Evolutionary conservation across 1,140 invertebrate genomes (phyloP).

Genomic region (Pseudomyrmex dendroicus): DNA sequence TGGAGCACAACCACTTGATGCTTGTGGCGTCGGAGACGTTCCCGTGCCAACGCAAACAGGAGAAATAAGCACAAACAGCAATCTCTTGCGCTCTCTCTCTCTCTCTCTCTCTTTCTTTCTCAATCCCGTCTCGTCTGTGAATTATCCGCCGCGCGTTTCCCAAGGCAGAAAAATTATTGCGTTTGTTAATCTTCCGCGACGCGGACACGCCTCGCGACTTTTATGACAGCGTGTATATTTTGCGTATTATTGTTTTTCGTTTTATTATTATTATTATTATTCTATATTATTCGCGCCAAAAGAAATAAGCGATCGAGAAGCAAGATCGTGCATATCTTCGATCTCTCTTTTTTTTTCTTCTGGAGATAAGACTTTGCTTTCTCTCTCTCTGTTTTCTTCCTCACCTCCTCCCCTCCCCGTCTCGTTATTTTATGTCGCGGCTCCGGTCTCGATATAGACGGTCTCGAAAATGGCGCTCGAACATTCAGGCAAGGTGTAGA

Average conservation of each 20-base stretch:
- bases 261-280: not conserved
- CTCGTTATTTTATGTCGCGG: conserved; percentile 6
- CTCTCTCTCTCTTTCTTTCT: too few species aligned
- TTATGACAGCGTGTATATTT: conserved; percentile 8
- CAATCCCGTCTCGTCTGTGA: conserved; percentile 7
- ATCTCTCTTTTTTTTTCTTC: not conserved
- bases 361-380: not conserved
- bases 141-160: conserved; percentile 16
- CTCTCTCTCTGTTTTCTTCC: not conserved
- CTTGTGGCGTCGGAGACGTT: not conserved
- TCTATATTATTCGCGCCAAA: not conserved
- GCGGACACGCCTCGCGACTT: not conserved
- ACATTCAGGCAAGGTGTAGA: conserved; percentile 16
- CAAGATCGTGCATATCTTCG: not conserved
- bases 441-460: conserved; percentile 25
- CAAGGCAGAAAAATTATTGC: conserved; percentile 2
- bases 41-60: conserved; percentile 51
- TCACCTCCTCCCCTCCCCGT: not conserved
- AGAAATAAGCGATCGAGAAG: not conserved
- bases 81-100: not conserved
- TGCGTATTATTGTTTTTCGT: not conserved
- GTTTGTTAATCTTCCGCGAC: conserved; percentile 16
- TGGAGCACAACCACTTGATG: conserved; percentile 55
- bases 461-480: conserved; percentile 4
- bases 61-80: conserved; percentile 42